A percentile compares a stretch with the other conserved stretches of the same genome.
Conservation (phyloP, 2,797 vertebrate species). For the Anguilla pacifica region DNA sequence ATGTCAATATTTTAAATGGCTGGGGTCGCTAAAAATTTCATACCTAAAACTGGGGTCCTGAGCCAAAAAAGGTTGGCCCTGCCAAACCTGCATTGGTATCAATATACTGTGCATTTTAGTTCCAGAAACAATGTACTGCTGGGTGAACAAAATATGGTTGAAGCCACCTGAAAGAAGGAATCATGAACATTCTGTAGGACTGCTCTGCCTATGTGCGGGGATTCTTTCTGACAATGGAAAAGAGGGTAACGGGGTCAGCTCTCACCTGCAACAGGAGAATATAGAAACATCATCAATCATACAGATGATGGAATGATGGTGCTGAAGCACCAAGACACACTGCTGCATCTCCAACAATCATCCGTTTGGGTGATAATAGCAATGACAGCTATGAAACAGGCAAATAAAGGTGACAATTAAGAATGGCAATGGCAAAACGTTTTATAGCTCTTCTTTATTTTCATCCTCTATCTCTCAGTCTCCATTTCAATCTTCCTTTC, state of each 20-base stretch:
- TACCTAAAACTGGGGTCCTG: too few species aligned
- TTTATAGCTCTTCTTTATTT: not conserved
- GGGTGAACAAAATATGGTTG: not conserved
- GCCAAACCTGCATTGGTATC: too few species aligned
- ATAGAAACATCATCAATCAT: not conserved
- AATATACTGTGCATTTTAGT: not conserved
- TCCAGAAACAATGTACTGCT: not conserved
- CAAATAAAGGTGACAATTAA: not conserved
- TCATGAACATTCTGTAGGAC: not conserved
- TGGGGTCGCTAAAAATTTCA: too few species aligned
- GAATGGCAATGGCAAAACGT: not conserved
- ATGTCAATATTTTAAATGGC: too few species aligned
- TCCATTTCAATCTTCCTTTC: not conserved
- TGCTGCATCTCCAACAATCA: not conserved
- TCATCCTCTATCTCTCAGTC: not conserved
- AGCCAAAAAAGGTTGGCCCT: too few species aligned
- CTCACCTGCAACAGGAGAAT: not conserved
- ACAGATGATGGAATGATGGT: not conserved
- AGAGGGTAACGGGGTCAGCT: not conserved
- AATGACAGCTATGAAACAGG: not conserved
- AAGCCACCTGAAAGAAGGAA: not conserved
- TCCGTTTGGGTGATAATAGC: not conserved
- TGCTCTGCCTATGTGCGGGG: not conserved
- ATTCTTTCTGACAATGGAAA: not conserved
- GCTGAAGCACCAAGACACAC: not conserved